Conservation (phyloP, 2,797 vertebrate species). For the Ptychadena robeensis region DNA sequence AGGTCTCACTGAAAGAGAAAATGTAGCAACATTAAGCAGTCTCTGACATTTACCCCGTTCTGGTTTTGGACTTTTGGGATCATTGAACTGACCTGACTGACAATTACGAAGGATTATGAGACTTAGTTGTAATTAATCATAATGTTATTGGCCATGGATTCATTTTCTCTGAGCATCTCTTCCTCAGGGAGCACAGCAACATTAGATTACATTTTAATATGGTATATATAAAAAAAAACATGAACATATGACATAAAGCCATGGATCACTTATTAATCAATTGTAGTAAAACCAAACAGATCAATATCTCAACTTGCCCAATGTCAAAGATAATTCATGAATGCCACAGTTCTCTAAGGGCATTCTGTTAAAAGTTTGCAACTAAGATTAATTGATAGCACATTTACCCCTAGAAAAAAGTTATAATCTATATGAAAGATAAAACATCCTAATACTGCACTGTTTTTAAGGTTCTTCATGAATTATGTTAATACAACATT, state of each 20-base stretch:
- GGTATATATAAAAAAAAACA: background rate
- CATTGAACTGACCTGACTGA: background rate
- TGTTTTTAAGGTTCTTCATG: too few species aligned
- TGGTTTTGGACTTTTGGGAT: slow-evolving; percentile 15
- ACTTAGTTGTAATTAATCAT: slow-evolving; percentile 38
- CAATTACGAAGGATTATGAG: slow-evolving; percentile 7
- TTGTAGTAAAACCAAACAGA: slow-evolving; percentile 19
- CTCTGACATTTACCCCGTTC: slow-evolving; percentile 32
- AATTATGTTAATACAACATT: too few species aligned
- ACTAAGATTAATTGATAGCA: background rate
- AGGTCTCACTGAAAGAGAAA: slow-evolving; percentile 36
- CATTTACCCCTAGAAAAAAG: background rate
- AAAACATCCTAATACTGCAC: too few species aligned
- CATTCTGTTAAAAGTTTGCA: background rate
- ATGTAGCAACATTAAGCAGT: slow-evolving; percentile 34
- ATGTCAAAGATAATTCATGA: slow-evolving; percentile 6
- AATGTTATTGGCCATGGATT: slow-evolving; percentile 26
- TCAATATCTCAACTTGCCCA: slow-evolving; percentile 12
- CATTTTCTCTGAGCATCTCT: background rate
- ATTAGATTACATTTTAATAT: background rate
- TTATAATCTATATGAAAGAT: background rate
- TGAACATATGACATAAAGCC: background rate
- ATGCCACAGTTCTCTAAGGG: slow-evolving; percentile 1
- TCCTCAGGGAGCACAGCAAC: background rate
- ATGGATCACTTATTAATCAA: slow-evolving; percentile 31